Conservation (phyloP, 2,888 invertebrate genomes). For the Drosophila gaucha region DNA sequence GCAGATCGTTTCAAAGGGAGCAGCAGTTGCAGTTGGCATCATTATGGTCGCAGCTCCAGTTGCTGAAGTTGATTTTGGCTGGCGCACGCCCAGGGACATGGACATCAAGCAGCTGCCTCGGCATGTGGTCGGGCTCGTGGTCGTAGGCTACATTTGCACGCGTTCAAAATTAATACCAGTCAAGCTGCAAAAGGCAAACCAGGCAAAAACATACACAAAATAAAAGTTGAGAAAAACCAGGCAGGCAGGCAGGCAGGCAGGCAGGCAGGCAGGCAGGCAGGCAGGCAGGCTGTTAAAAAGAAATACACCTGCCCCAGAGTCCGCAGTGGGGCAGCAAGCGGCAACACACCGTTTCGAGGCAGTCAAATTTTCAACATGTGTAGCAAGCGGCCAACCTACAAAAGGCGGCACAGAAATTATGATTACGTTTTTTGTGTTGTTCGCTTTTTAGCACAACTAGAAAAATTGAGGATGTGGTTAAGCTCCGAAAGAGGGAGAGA, state of each 20-base stretch:
- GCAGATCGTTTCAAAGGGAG: slow-evolving; percentile 10
- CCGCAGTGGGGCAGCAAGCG: slow-evolving; percentile 51
- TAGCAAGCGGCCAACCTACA: slow-evolving; percentile 48
- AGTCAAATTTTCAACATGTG: slow-evolving; percentile 67
- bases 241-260: slow-evolving; percentile 11
- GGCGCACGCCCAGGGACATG: slow-evolving; percentile 51
- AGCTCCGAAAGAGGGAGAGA: slow-evolving; percentile 16
- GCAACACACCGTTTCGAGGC: slow-evolving; percentile 17
- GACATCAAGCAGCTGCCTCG: slow-evolving; percentile 38
- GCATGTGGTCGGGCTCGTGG: slow-evolving; percentile 28
- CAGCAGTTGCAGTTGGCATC: slow-evolving; percentile 24
- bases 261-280: slow-evolving; percentile 16
- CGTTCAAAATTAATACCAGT: slow-evolving; percentile 60
- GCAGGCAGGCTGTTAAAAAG: slow-evolving; percentile 38
- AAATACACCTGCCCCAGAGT: slow-evolving; percentile 61
- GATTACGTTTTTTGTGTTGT: slow-evolving; percentile 44
- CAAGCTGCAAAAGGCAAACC: slow-evolving; percentile 67
- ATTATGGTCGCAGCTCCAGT: slow-evolving; percentile 25
- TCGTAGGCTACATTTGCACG: slow-evolving; percentile 54
- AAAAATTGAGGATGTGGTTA: slow-evolving; percentile 77
- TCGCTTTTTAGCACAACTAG: slow-evolving; percentile 62
- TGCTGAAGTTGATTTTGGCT: slow-evolving; percentile 15
- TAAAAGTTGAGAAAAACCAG: slow-evolving; percentile 32
- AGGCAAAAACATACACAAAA: slow-evolving; percentile 25
- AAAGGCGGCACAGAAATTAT: slow-evolving; percentile 58